Base-by-base conservation (phyloP, 2,888 invertebrate genomes). In the Diaperis boleti region DNA sequence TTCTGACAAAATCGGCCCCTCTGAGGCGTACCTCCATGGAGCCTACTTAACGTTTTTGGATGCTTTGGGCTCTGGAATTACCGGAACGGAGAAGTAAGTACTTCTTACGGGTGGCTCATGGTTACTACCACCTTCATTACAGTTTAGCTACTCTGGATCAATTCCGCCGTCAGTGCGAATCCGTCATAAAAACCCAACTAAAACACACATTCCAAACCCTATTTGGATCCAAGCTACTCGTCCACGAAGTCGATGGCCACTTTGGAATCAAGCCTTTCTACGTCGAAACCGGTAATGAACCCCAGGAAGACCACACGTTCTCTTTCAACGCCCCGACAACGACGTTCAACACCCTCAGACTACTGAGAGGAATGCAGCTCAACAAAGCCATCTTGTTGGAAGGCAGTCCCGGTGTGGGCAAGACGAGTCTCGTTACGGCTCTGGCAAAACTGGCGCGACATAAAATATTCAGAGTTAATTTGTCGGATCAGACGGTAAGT, bases 331-430 rank as follows among this genome's bases (percentile, higher is more conserved):
- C 92, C 0, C 91, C 91, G 0, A 94, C 92, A 0, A 92, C 93
- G 0, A 87, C 88, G 44, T 83, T 86, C 14, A 99, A 99, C 82
- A 88, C 92, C 0, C 83, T 94, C 64, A 87, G 96, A 62, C 79
- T 99, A 6, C 81, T 99, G 31, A 87, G 98, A 60, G 97, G 94
- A 0, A 83, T 99, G 74, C 95, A 96, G 75, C 81, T 98, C 62
- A 92, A 92, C 64, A 94, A 96, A 79, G 96, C 98, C 0, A 89
- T 99, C 61, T 85, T 99, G 54, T 82, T 99, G 11, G 99, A 99
- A 84, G 99, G 96, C 1, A 94, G 96, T 72, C 99, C 99, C 1
- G 99, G 99, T 1, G 98, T 98, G 13, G 99, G 99, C 1, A 99
- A 99, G 83, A 98, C 98, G 0, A 96, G 96, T 70, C 85, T 98